Conservation (phyloP, 2,113 vertebrate species). For the Reinhardtius hippoglossoides region DNA sequence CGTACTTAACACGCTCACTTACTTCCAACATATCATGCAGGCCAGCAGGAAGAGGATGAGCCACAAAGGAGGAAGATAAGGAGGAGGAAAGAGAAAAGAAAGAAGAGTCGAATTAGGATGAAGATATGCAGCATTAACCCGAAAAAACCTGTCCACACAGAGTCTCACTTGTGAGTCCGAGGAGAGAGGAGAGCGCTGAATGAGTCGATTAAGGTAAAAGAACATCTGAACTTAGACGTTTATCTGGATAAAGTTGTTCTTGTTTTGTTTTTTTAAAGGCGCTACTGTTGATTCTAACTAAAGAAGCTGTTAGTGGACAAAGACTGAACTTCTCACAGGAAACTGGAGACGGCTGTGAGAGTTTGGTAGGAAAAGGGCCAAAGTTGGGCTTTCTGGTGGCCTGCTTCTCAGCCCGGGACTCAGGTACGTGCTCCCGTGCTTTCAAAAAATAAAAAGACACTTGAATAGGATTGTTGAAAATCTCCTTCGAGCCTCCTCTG, state of each 20-base stretch:
- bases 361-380: conserved; percentile 54
- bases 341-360: conserved; percentile 65
- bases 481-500: not conserved
- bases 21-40: conserved; percentile 44
- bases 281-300: conserved; percentile 25
- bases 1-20: conserved; percentile 59
- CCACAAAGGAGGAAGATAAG: conserved; percentile 47
- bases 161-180: conserved; percentile 40
- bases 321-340: conserved; percentile 67
- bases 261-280: conserved; percentile 11
- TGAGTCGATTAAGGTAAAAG: conserved; percentile 46
- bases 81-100: conserved; percentile 33
- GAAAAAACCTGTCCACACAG: conserved; percentile 42
- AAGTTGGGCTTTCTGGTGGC: conserved; percentile 35
- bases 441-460: not conserved
- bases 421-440: too few relatives aligned
- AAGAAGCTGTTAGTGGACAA: conserved; percentile 63
- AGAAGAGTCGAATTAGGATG: conserved; percentile 49
- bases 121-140: conserved; percentile 35
- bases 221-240: conserved; percentile 25
- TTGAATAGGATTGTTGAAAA: not conserved
- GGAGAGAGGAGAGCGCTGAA: conserved; percentile 39
- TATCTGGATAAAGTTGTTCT: conserved; percentile 49
- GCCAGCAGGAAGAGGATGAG: conserved; percentile 26
- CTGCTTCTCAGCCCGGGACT: conserved; percentile 7